These are phyloP conservation scores for Parochlus steinenii DNA, from an alignment of 2,888 invertebrate species.

Conservation along the genomic window DNA sequence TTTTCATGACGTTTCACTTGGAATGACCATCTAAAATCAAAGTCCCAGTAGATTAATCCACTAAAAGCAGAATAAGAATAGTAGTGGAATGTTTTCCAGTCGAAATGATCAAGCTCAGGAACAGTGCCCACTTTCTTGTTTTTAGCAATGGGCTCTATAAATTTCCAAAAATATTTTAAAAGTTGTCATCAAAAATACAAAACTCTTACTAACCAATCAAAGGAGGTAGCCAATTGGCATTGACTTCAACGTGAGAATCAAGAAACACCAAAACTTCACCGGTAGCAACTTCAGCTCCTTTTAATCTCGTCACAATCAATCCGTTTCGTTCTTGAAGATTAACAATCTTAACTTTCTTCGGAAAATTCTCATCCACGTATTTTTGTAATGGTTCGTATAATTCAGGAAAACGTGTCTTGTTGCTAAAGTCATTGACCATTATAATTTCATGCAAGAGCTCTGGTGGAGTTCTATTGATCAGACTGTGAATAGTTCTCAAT, in stretches of 20 bases:
- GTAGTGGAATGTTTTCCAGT: not conserved
- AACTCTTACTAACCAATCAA: slow-evolving; percentile 24
- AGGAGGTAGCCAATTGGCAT: slow-evolving; percentile 48
- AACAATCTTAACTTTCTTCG: slow-evolving; percentile 46
- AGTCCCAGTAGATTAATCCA: slow-evolving; percentile 2
- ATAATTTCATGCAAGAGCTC: slow-evolving; percentile 25
- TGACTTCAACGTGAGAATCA: slow-evolving; percentile 80
- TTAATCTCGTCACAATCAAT: slow-evolving; percentile 71
- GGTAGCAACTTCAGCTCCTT: slow-evolving; percentile 66
- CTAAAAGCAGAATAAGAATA: not conserved
- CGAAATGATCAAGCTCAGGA: slow-evolving; percentile 3
- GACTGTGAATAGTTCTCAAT: not conserved
- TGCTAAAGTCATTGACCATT: slow-evolving; percentile 35
- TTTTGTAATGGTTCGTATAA: slow-evolving; percentile 29
- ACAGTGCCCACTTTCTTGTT: slow-evolving; percentile 4
- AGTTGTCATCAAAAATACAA: not conserved
- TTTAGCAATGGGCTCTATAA: not conserved
- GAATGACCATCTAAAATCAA: not conserved
- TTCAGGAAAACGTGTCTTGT: slow-evolving; percentile 28
- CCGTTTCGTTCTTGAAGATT: slow-evolving; percentile 70
- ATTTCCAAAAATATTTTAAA: not conserved
- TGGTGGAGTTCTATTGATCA: slow-evolving; percentile 3
- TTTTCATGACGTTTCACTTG: not conserved
- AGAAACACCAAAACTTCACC: slow-evolving; percentile 81
- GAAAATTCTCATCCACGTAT: slow-evolving; percentile 22